Conservation (phyloP, 2,888 invertebrate species). For the Yponomeuta plumbellus region DNA sequence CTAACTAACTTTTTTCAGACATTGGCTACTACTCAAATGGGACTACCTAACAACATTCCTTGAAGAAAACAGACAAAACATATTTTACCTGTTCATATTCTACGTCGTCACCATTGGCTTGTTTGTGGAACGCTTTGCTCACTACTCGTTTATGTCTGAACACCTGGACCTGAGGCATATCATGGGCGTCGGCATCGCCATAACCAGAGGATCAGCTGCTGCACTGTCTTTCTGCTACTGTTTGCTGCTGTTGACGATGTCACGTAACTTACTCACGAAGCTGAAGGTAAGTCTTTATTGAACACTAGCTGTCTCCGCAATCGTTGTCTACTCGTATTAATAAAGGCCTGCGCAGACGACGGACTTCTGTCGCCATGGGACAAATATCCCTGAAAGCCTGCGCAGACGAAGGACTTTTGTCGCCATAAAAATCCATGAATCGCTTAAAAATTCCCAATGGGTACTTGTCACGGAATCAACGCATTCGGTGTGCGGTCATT, state of each 20-base stretch:
- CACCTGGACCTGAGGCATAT: conserved; percentile 96
- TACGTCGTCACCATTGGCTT: conserved; percentile 95
- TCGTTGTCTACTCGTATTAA: too few species aligned
- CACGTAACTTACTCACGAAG: conserved; percentile 92
- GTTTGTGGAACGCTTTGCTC: conserved; percentile 96
- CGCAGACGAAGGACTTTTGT: too few species aligned
- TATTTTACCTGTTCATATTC: conserved; percentile 95
- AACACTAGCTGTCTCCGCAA: too few species aligned
- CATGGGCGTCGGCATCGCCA: conserved; percentile 98
- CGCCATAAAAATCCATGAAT: too few species aligned
- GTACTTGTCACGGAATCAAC: too few species aligned
- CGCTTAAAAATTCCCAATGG: too few species aligned
- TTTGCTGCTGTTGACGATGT: conserved; percentile 93
- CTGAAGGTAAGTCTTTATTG: conserved; percentile 78
- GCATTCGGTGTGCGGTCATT: too few species aligned
- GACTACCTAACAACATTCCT: conserved; percentile 92
- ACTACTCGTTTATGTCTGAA: conserved; percentile 97
- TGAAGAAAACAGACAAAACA: conserved; percentile 97
- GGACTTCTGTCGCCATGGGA: too few species aligned
- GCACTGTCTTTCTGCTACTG: conserved; percentile 96
- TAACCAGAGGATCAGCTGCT: conserved; percentile 95
- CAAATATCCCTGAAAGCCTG: too few species aligned
- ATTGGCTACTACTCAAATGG: conserved; percentile 87
- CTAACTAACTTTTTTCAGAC: conserved; percentile 55
- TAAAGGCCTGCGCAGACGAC: neutral